These are phyloP conservation scores for Donacobius atricapilla DNA, from an alignment of 2,113 vertebrate genomes.

Conservation along the genomic window DNA sequence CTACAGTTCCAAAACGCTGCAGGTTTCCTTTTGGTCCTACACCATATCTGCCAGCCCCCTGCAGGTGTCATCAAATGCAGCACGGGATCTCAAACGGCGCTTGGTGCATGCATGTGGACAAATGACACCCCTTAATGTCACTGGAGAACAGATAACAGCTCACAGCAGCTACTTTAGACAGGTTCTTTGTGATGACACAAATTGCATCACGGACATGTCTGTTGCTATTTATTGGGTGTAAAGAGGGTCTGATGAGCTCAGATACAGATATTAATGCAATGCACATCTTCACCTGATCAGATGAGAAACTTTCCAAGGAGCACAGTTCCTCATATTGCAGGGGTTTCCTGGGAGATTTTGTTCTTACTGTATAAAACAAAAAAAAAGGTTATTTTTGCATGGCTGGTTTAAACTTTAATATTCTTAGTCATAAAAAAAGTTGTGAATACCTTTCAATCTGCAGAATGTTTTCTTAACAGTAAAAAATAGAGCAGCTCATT, in stretches of 20 bases:
- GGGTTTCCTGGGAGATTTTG: background rate
- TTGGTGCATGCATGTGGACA: fast-evolving
- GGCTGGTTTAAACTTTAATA: background rate
- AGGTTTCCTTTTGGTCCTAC: background rate
- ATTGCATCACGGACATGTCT: background rate
- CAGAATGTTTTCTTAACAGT: background rate
- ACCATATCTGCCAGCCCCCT: background rate
- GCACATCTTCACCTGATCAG: background rate
- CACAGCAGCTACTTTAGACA: background rate
- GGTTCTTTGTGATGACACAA: background rate
- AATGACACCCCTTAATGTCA: background rate
- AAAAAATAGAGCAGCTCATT: background rate
- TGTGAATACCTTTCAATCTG: background rate
- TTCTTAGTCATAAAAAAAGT: background rate
- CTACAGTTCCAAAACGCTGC: background rate
- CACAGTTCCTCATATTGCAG: background rate
- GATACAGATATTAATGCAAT: background rate
- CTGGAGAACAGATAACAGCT: background rate
- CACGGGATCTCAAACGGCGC: background rate
- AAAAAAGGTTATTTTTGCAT: background rate
- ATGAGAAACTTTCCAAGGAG: background rate
- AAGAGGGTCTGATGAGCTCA: background rate
- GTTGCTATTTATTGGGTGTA: background rate
- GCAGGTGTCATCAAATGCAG: background rate
- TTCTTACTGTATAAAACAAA: background rate